Percentiles rank a stretch among this genome's conserved stretches.
Conservation (phyloP, 2,888 invertebrate genomes). For the Acleris emargana region DNA sequence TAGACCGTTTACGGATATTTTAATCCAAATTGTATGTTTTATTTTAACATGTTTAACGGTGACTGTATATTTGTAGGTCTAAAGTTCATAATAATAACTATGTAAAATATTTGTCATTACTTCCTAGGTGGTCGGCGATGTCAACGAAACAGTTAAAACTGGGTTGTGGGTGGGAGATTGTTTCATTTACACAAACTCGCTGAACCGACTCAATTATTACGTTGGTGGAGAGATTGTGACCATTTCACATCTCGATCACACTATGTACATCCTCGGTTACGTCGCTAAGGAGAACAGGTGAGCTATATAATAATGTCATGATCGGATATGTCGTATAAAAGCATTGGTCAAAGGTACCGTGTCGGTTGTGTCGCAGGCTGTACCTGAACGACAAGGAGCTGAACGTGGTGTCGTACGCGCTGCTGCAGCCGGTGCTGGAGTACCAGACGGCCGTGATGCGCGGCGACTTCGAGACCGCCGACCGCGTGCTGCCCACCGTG, state of each 20-base stretch:
- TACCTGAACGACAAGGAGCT: slow-evolving; percentile 99
- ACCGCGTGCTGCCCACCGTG: slow-evolving; percentile 96
- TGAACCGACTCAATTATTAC: slow-evolving; percentile 99
- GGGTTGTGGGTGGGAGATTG: slow-evolving; percentile 99
- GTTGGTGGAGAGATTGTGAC: slow-evolving; percentile 99
- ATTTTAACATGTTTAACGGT: no score
- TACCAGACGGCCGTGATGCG: slow-evolving; percentile 99
- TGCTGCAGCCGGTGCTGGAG: slow-evolving; percentile 97
- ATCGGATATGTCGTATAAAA: neutral
- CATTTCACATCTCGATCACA: slow-evolving; percentile 97
- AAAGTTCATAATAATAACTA: no score
- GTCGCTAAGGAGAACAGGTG: slow-evolving; percentile 95
- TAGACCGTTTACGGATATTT: no score
- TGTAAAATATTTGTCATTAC: neutral
- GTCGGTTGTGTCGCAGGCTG: slow-evolving; percentile 77
- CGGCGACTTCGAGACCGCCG: slow-evolving; percentile 97
- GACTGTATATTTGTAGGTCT: no score
- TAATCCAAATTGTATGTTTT: no score
- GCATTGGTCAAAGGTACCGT: neutral
- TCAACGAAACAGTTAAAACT: slow-evolving; percentile 96
- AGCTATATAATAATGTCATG: slow-evolving; percentile 8
- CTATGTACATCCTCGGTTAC: slow-evolving; percentile 98
- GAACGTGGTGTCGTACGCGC: slow-evolving; percentile 96
- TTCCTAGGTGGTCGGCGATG: slow-evolving; percentile 90
- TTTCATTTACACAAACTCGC: slow-evolving; percentile 99